Evolutionary conservation across 2,888 invertebrate species (phyloP).

Genomic region (Drosophila gaucha): DNA sequence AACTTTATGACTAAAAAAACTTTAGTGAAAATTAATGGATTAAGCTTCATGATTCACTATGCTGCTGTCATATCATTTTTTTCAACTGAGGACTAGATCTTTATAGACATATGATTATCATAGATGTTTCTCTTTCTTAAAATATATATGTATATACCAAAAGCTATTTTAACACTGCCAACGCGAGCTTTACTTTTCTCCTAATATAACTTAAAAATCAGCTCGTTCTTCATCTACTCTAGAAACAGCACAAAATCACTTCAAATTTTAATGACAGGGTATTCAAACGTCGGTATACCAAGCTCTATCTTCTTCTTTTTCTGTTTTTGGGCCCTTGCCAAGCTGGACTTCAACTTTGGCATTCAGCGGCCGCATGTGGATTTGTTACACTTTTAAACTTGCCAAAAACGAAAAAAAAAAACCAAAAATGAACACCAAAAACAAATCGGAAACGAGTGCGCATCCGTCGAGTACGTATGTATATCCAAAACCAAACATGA

Average conservation of each 20-base stretch:
- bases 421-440: not conserved
- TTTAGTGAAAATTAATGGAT: no score
- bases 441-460: slow-evolving; percentile 12
- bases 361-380: slow-evolving; percentile 30
- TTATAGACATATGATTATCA: no score
- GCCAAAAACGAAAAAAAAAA: slow-evolving; percentile 2
- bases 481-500: slow-evolving; percentile 14
- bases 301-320: not conserved
- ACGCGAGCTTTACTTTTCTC: no score
- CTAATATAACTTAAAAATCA: no score
- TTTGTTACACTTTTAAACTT: slow-evolving; percentile 47
- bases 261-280: not conserved
- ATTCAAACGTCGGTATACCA: not conserved
- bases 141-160: no score
- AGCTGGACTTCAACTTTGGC: slow-evolving; percentile 46
- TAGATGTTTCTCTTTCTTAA: no score
- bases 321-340: slow-evolving; percentile 40
- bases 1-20: no score
- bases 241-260: not conserved
- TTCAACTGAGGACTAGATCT: no score
- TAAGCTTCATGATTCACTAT: no score
- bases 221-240: no score
- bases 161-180: no score
- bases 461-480: slow-evolving; percentile 1
- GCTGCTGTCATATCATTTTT: no score